phyloP scores from a whole-genome alignment of 2,113 vertebrate genomes.

The Strix uralensis region DNA sequence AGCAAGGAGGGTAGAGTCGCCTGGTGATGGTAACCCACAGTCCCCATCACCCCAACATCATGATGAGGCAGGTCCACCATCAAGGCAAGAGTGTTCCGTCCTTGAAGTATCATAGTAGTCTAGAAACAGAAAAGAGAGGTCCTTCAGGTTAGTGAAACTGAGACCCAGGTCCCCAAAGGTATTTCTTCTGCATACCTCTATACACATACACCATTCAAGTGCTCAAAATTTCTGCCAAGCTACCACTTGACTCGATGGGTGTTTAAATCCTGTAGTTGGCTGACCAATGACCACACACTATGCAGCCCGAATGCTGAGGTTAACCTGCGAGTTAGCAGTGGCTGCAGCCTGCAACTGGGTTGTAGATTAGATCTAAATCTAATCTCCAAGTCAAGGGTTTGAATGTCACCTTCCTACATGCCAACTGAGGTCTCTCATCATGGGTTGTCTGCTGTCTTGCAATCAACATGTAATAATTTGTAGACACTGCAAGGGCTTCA shows the following conservation, averaged over 20 bases:
- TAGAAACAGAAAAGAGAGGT: background rate
- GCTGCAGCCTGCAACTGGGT: background rate
- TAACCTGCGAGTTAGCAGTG: background rate
- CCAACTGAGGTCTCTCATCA: background rate
- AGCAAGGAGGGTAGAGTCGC: background rate
- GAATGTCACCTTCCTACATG: background rate
- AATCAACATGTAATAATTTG: background rate
- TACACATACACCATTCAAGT: background rate
- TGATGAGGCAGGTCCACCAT: rapidly evolving
- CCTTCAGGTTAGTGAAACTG: background rate
- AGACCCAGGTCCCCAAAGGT: background rate
- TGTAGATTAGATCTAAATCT: background rate
- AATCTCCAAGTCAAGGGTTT: background rate
- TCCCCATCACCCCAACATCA: background rate
- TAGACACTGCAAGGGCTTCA: background rate
- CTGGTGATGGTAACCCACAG: background rate
- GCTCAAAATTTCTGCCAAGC: background rate
- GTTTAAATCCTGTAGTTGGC: background rate
- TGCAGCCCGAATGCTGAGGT: background rate
- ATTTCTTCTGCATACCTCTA: background rate
- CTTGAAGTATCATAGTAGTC: background rate
- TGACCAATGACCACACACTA: background rate
- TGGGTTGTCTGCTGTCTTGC: background rate
- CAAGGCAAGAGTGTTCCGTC: background rate
- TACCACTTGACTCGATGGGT: background rate